phyloP scores from a whole-genome alignment of 1,140 invertebrate genomes.

The Drosophila chauvacae region DNA sequence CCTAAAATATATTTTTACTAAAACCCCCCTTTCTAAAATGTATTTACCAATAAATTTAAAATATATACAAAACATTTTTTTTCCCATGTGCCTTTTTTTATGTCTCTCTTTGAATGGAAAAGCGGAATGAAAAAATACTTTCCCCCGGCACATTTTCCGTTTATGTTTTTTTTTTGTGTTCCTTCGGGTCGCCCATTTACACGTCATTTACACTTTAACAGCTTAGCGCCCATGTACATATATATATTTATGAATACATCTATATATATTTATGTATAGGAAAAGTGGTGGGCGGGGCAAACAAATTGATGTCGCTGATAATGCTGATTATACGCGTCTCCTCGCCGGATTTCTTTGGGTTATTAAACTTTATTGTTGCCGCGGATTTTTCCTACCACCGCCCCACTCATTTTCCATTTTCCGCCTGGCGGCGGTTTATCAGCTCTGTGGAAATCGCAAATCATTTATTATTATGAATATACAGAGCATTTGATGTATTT shows the following conservation, averaged over 20 bases:
- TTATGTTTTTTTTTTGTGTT: conserved; percentile 23
- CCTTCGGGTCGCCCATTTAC: conserved; percentile 62
- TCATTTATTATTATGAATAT: conserved; percentile 53
- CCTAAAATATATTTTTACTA: background rate
- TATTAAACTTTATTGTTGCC: conserved; percentile 81
- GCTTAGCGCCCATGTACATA: conserved; percentile 59
- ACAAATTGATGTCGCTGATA: conserved; percentile 75
- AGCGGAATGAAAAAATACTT: conserved; percentile 37
- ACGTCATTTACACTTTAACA: conserved; percentile 81
- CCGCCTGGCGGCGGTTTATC: conserved; percentile 37
- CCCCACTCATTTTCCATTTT: conserved; percentile 34
- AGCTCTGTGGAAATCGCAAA: conserved; percentile 48
- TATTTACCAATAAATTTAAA: background rate
- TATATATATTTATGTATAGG: background rate
- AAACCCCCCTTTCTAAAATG: background rate
- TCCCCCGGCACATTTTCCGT: conserved; percentile 16
- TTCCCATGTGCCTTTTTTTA: conserved; percentile 22
- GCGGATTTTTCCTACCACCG: conserved; percentile 50
- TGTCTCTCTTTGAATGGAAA: conserved; percentile 35
- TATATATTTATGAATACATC: conserved; percentile 11
- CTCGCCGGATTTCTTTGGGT: conserved; percentile 65
- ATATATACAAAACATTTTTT: background rate
- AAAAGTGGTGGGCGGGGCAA: conserved; percentile 6
- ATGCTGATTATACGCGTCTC: conserved; percentile 74
- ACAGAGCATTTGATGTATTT: conserved; percentile 45